Evolutionary conservation across 1,140 invertebrate genomes (phyloP).

Genomic region (Idris sp.): DNA sequence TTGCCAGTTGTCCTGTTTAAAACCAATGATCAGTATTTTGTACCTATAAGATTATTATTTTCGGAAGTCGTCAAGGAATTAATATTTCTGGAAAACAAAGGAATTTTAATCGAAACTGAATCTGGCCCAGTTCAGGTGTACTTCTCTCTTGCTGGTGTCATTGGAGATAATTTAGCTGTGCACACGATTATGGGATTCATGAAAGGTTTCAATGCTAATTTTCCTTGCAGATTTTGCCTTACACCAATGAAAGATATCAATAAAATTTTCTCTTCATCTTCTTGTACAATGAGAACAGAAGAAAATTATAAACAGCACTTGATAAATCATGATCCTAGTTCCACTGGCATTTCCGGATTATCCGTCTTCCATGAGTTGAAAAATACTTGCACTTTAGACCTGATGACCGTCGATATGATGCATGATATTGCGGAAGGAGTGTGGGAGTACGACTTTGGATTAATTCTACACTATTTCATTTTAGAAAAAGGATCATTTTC

Average conservation of each 20-base stretch:
- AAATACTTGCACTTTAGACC: not conserved
- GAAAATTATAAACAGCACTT: not conserved
- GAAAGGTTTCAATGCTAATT: not conserved
- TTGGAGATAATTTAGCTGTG: not conserved
- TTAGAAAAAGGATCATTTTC: not conserved
- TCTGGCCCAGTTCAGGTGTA: not conserved
- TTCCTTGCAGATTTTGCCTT: not conserved
- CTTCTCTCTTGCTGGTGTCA: no score
- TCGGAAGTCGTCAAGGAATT: not conserved
- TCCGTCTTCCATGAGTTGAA: not conserved
- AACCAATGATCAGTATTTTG: not conserved
- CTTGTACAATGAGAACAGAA: not conserved
- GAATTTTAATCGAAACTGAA: not conserved
- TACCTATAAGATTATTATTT: not conserved
- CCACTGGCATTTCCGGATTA: not conserved
- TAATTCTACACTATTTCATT: not conserved
- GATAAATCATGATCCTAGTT: not conserved
- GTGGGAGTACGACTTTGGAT: not conserved
- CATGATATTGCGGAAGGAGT: not conserved
- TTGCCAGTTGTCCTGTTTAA: conserved; percentile 22
- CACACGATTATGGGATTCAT: not conserved
- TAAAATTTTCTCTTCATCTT: not conserved
- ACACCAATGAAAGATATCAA: not conserved
- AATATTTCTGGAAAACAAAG: not conserved
- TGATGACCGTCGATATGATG: not conserved